Conservation (phyloP, 2,797 vertebrate species). For the Chrysocyon brachyurus region DNA sequence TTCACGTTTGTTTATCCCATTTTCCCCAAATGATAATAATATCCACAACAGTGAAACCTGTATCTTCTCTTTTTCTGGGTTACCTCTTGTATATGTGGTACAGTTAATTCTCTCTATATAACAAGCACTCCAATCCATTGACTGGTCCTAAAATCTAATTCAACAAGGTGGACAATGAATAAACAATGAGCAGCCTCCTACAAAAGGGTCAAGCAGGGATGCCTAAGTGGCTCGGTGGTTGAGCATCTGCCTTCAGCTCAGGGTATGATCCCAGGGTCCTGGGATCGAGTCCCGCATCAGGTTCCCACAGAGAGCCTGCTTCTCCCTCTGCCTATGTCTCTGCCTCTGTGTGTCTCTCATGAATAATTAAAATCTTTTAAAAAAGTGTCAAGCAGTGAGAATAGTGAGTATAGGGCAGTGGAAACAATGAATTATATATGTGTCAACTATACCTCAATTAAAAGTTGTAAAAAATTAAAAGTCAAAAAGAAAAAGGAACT, state of each 20-base stretch:
- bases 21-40: neutral
- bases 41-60: neutral
- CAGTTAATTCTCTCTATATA: constrained; percentile 2
- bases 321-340: too few relatives aligned
- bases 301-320: too few relatives aligned
- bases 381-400: neutral
- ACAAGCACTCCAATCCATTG: constrained; percentile 29
- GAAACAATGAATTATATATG: neutral
- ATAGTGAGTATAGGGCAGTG: neutral
- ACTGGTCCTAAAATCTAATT: constrained; percentile 34
- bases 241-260: too few relatives aligned
- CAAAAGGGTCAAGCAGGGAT: neutral
- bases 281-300: too few relatives aligned
- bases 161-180: constrained; percentile 28
- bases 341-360: too few relatives aligned
- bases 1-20: constrained; percentile 31
- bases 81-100: neutral
- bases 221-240: too few relatives aligned
- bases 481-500: neutral
- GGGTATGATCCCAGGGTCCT: too few relatives aligned
- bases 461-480: neutral
- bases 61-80: constrained; percentile 6
- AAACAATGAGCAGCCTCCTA: constrained; percentile 19
- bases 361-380: too few relatives aligned
- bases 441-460: neutral